Base-by-base conservation (phyloP, 2,113 vertebrate species). In the Hepsetus odoe region DNA sequence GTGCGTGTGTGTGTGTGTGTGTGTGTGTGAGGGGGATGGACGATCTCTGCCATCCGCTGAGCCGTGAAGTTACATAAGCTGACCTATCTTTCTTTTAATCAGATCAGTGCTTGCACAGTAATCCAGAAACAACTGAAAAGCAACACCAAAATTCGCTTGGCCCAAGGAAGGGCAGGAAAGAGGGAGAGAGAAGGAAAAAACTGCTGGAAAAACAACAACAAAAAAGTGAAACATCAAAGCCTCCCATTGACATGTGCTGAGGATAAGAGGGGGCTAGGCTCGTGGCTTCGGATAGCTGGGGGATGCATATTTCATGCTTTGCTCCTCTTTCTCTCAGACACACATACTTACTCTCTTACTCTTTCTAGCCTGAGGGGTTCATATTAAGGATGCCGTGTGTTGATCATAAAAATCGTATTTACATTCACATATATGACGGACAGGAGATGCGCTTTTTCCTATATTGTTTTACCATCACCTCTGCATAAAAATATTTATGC, bases 21-120 rank as follows among this genome's bases (percentile, higher is more conserved):
- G 55, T 30, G 16, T 49, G 24, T 26, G 68, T 3, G 38, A 51
- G 49, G 22, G n/a, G 22, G 56, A 64, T 22, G 40, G 38, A 35
- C 35, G 13, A 12, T 71, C n/a, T 51, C 16, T 56, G 74, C 65
- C 74, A 49, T 66, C 22, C 44, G 69, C 42, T n/a, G 35, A 80
- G 61, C 55, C 44, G 44, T 77, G 80, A 12, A 59, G 77, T 85
- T 85, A 82, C 28, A 66, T 66, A 85, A 85, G 46, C 62, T 77
- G 83, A 76, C 77, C 76, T 82, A 75, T 80, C 77, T 82, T 80
- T 62, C 13, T 56, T 28, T 66, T 80, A 82, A 82, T 85, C 80
- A 80, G 76, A 82, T 80, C 73, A 74, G 73, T 33, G n/a, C 4
- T 20, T 22, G n/a, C 72, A 77, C 30, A 72, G 53, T 79, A 81